Percentiles rank a stretch among this genome's conserved stretches.
phyloP scores from a whole-genome alignment of 2,888 invertebrate species.

The Isotomurus palustris region DNA sequence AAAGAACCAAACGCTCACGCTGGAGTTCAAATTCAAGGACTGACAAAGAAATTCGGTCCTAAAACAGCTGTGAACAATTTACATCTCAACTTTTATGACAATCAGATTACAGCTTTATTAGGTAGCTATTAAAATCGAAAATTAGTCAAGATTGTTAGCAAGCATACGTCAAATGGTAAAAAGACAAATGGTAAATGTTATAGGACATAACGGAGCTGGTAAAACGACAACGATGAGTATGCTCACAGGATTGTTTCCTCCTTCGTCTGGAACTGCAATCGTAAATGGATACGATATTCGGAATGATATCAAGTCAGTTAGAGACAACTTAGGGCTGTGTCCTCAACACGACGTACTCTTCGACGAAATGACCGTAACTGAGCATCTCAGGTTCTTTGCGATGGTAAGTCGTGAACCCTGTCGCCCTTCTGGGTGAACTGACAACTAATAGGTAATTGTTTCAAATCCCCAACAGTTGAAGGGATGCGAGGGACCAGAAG shows the following conservation, averaged over 20 bases:
- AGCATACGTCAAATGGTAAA: too few relatives aligned
- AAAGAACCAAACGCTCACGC: conserved; percentile 52
- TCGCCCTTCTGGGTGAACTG: neutral
- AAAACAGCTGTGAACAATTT: conserved; percentile 63
- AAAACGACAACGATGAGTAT: conserved; percentile 66
- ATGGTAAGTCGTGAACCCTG: neutral
- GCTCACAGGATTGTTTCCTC: conserved; percentile 63
- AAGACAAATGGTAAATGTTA: neutral
- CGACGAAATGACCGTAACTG: conserved; percentile 70
- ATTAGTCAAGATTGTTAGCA: too few relatives aligned
- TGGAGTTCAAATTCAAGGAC: conserved; percentile 56
- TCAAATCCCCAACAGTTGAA: conserved; percentile 59
- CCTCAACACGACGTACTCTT: conserved; percentile 85
- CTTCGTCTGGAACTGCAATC: conserved; percentile 65
- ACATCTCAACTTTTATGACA: conserved; percentile 68
- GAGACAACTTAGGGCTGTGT: conserved; percentile 66
- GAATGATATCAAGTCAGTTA: conserved; percentile 61
- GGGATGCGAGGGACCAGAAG: conserved; percentile 54
- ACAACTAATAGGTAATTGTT: neutral
- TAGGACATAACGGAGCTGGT: conserved; percentile 73
- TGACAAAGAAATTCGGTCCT: conserved; percentile 59
- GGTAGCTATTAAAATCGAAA: conserved; percentile 58
- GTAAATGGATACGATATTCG: conserved; percentile 68
- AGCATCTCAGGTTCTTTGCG: conserved; percentile 74
- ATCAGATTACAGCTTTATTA: conserved; percentile 80